These are phyloP conservation scores for Cardinalis cardinalis DNA, from an alignment of 2,113 vertebrate species.

Conservation along the genomic window DNA sequence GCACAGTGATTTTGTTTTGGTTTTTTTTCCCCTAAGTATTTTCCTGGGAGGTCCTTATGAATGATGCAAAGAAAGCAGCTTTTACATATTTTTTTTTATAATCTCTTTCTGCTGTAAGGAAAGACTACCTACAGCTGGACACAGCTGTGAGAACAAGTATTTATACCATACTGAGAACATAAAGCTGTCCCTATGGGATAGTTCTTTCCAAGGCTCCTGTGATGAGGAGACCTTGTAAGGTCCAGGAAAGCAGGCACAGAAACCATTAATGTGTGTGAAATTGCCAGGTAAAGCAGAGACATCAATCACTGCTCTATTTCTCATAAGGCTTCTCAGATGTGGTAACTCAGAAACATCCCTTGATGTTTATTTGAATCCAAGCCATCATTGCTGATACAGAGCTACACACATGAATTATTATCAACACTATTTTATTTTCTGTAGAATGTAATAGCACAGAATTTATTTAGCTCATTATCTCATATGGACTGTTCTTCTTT, in stretches of 20 bases:
- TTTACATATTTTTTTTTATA: background rate
- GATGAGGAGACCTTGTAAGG: background rate
- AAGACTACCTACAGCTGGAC: background rate
- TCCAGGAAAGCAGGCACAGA: background rate
- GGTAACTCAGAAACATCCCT: background rate
- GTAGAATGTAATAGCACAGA: background rate
- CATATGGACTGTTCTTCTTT: background rate
- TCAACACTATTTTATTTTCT: background rate
- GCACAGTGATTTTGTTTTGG: background rate
- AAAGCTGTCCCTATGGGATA: background rate
- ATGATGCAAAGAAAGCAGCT: background rate
- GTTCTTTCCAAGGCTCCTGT: background rate
- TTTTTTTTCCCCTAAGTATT: background rate
- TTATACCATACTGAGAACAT: background rate
- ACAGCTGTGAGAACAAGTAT: background rate
- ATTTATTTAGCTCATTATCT: background rate
- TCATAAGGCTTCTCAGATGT: background rate
- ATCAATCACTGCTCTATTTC: background rate
- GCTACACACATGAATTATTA: background rate
- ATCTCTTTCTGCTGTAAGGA: background rate
- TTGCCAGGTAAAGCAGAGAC: background rate
- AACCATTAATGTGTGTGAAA: background rate
- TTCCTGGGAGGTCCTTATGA: background rate
- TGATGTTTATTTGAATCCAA: background rate
- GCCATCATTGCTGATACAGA: background rate